Evolutionary conservation across 2,888 invertebrate genomes (phyloP), one percentile per base, ranked within the genome.

Genomic region (Agriotes lineatus): DNA sequence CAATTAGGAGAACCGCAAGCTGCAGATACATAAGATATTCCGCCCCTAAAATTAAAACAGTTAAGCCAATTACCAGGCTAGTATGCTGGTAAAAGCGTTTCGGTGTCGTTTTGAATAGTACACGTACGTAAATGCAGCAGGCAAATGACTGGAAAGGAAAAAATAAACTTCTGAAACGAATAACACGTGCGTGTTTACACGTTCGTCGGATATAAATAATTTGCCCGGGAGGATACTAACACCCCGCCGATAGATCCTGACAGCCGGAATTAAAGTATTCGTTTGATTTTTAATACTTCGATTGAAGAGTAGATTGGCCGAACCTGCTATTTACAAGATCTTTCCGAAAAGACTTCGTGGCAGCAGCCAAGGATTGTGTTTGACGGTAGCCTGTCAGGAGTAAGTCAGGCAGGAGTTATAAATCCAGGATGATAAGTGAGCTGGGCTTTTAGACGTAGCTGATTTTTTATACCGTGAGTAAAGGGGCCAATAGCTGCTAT

Each of bases 381-480:
- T 37, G 56, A 56, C 56, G 39, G 12, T 18, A 37, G 39, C 19
- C 39, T 56, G 56, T 56, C 56, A 30, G 39, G 20, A 37, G 22
- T 56, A 56, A 56, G 56, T 56, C 35, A 19, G 56, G 20, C 14
- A 37, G 56, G 39, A 37, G 56, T 56, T 56, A 56, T 56, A 56
- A 56, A 56, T 56, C 37, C 30, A 9, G 18, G 35, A 52, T 52
- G 52, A 52, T 52, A 52, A 52, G 33, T 52, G 30, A 30, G 33
- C 12, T 33, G 52, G 33, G 52, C 20, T 48, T 52, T 52, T 52
- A 30, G 19, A 30, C 33, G 35, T 25, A 33, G 16, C 9, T 52
- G 52, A 52, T 52, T 25, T 30, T 33, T 12, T 30, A 52, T 52
- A 12, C 19, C 30, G 16, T 30, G 35, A n/a, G 37, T 19, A 48